phyloP scores from a whole-genome alignment of 2,113 vertebrate species.

The Cyprinodon variegatus region DNA sequence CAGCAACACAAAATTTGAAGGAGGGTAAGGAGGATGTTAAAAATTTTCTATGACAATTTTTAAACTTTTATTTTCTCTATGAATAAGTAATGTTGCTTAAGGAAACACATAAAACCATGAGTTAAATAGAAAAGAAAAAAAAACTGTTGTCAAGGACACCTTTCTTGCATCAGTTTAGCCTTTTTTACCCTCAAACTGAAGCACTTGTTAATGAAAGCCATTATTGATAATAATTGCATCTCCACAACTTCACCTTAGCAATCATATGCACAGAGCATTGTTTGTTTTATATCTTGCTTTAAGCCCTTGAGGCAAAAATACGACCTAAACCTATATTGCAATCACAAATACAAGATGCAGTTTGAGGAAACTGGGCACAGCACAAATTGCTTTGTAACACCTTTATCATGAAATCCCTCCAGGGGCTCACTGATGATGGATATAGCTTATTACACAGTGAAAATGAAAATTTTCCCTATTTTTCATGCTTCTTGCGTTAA shows the following conservation, averaged over 20 bases:
- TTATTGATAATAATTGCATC: slow-evolving; percentile 20
- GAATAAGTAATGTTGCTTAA: background rate
- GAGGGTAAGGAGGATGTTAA: no score
- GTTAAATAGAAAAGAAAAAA: background rate
- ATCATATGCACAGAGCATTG: background rate
- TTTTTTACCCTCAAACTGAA: background rate
- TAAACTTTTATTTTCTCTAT: no score
- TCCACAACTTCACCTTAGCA: slow-evolving; percentile 1
- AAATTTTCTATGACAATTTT: no score
- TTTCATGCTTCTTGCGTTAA: slow-evolving; percentile 29
- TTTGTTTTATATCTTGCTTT: background rate
- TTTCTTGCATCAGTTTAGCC: background rate
- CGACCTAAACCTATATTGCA: slow-evolving; percentile 35
- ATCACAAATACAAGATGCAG: slow-evolving; percentile 53
- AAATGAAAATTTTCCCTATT: slow-evolving; percentile 6
- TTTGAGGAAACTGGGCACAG: slow-evolving; percentile 30
- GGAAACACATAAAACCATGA: background rate
- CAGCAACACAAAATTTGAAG: no score
- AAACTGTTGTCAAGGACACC: background rate
- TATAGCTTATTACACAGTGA: slow-evolving; percentile 36
- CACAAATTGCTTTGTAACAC: slow-evolving; percentile 42
- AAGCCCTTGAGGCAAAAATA: slow-evolving; percentile 31
- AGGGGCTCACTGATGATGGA: slow-evolving; percentile 41
- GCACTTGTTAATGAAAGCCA: slow-evolving; percentile 11
- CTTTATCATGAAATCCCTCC: slow-evolving; percentile 47